Percentiles rank a stretch among this genome's conserved stretches.
Evolutionary conservation across 2,888 invertebrate species (phyloP).

Genomic region (Drosophila formosana): DNA sequence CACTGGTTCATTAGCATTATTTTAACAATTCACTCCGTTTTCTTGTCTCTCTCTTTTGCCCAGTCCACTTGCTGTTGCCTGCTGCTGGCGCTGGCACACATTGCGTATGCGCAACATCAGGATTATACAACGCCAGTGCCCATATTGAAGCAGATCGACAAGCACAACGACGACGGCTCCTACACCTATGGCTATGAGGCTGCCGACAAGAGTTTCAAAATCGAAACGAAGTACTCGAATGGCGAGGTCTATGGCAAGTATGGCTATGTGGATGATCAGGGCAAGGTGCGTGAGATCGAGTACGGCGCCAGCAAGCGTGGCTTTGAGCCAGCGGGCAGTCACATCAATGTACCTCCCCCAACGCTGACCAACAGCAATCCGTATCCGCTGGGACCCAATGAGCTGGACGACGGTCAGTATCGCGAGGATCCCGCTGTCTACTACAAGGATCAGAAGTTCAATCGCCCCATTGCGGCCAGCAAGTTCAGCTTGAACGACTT

Average conservation of each 20-base stretch:
- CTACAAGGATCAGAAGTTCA: slow-evolving; percentile 89
- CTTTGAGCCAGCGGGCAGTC: slow-evolving; percentile 90
- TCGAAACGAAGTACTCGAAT: slow-evolving; percentile 93
- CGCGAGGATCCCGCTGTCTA: slow-evolving; percentile 93
- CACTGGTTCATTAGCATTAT: slow-evolving; percentile 3
- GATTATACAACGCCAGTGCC: slow-evolving; percentile 91
- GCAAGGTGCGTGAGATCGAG: slow-evolving; percentile 91
- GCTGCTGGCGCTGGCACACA: slow-evolving; percentile 55
- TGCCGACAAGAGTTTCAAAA: slow-evolving; percentile 94
- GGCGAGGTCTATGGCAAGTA: slow-evolving; percentile 95
- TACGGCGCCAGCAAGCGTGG: slow-evolving; percentile 94
- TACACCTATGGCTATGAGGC: slow-evolving; percentile 95
- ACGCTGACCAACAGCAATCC: slow-evolving; percentile 88
- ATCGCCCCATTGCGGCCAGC: slow-evolving; percentile 85
- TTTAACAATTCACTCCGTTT: background rate
- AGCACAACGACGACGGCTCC: slow-evolving; percentile 94
- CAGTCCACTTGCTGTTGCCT: slow-evolving; percentile 35
- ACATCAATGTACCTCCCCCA: slow-evolving; percentile 94
- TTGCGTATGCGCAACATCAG: slow-evolving; percentile 82
- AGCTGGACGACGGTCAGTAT: slow-evolving; percentile 94
- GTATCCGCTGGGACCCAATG: slow-evolving; percentile 86
- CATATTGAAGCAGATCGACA: slow-evolving; percentile 93
- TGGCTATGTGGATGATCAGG: slow-evolving; percentile 93
- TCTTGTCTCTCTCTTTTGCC: background rate
- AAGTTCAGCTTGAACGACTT: slow-evolving; percentile 84